Percentiles rank a stretch among this genome's conserved stretches.
These are phyloP conservation scores for Physella acuta DNA, from an alignment of 1,140 invertebrate genomes.

Conservation along the genomic window DNA sequence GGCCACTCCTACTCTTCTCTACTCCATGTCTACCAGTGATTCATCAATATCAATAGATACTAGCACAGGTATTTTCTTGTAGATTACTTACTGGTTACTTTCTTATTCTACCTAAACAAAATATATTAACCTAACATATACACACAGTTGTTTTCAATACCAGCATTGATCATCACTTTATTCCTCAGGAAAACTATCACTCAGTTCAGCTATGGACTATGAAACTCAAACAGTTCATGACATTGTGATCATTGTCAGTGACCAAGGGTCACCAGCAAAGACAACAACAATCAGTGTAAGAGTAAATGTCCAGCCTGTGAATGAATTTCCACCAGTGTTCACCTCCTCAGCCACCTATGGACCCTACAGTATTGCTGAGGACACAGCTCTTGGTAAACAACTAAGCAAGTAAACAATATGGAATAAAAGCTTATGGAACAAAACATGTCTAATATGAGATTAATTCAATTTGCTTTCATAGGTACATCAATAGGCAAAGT, in stretches of 20 bases:
- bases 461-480: background rate
- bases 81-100: too few species aligned
- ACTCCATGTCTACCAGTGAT: constrained; percentile 30
- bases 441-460: background rate
- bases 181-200: constrained; percentile 2
- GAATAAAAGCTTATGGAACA: background rate
- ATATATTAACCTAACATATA: too few species aligned
- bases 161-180: too few species aligned
- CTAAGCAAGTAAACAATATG: background rate
- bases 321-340: constrained; percentile 7
- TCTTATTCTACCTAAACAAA: too few species aligned
- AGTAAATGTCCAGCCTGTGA: constrained; percentile 11
- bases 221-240: background rate
- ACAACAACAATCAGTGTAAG: background rate
- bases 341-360: background rate
- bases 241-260: constrained; percentile 1
- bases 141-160: too few species aligned
- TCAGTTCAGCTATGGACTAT: constrained; percentile 1
- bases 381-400: background rate
- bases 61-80: too few species aligned
- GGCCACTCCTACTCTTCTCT: constrained; percentile 29
- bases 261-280: background rate
- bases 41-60: constrained; percentile 36
- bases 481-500: constrained; percentile 27
- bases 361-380: background rate